Evolutionary conservation across 2,888 invertebrate genomes (phyloP), one percentile per base, ranked within the genome.

Genomic region (Hirtodrosophila duncani): DNA sequence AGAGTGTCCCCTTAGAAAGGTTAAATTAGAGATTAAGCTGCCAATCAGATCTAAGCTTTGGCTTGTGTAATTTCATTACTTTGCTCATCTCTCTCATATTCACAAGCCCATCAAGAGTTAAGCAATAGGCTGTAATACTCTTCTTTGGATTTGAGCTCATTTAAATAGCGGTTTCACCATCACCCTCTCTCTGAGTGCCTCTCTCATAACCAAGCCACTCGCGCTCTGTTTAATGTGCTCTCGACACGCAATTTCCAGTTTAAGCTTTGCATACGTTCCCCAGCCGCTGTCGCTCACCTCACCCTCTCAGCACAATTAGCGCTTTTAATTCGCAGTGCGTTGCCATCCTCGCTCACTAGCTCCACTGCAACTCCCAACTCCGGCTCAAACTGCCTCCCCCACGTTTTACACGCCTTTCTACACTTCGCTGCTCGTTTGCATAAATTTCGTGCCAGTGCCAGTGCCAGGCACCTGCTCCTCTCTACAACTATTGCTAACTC

Each of bases 391-490:
- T 39, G 31, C 39, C 55, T 24, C 58, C 45, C 63, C 45, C 36
- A 44, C 51, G 31, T 37, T 33, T 63, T 62, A 59, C 58, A 68
- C 78, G 82, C 81, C 74, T 82, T 69, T 80, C 69, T 72, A 82
- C 82, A 82, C 75, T 82, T 82, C 82, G 74, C 69, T 82, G 81
- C 82, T 77, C 82, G 75, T 80, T 77, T 77, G 82, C 75, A 77
- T 77, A 77, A 82, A 82, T 77, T 82, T 80, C 67, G 75, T 79
- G 43, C 70, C 70, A 74, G 69, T 77, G 80, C 79, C 68, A 64
- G 75, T 79, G 43, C 70, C 70, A 74, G 69, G 80, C 69, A 69
- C 68, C 42, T 51, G 50, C 24, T 33, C 26, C 30, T 11, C 37
- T 3, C 26, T 8, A 23, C 14, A 7, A 0, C 45, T 16, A 17